Base-by-base conservation (phyloP, 2,113 vertebrate genomes). In the Scortum barcoo region DNA sequence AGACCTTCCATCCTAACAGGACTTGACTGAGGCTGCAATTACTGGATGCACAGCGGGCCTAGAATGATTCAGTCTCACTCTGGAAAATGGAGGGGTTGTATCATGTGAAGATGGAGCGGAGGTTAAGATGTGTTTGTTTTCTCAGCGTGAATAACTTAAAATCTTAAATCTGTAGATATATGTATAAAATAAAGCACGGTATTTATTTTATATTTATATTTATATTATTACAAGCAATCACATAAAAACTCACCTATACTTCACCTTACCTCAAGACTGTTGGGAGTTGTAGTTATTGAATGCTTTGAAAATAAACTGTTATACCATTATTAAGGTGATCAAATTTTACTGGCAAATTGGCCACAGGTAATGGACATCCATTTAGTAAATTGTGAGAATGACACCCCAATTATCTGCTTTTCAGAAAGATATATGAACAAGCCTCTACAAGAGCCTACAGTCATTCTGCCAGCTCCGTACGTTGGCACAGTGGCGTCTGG, bases 1-100 rank as follows among this genome's bases (percentile, higher is more conserved):
- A 86, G 75, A 85, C 77, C 71, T 78, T 80, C 76, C 72, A 79
- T 89, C 58, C 46, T 51, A 80, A 78, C 75, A 81, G 69, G 75
- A 78, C 62, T 81, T 89, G 46, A 79, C 76, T 22, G 28, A 92
- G 72, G 51, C 72, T 71, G 14, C 75, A 83, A 72, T 87, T 65
- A 85, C 68, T 76, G 72, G 46, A 56, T 11, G 7, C 46, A 33
- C 56, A 48, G 58, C 46, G 1, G 10, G 65, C 24, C 38, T n/a
- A 8, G 44, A 33, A n/a, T 19, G 17, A 6, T 6, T 22, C 24
- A 12, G 7, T 53, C 48, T 75, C 16, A 13, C n/a, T n/a, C 4
- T 56, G 51, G 13, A 24, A 24, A 5, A 12, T 0, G 10, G 26
- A n/a, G 9, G 16, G 36, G 14, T 17, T 22, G 22, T 30, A 24